Evolutionary conservation across 2,113 vertebrate species (phyloP).

Genomic region (Catagonus wagneri): DNA sequence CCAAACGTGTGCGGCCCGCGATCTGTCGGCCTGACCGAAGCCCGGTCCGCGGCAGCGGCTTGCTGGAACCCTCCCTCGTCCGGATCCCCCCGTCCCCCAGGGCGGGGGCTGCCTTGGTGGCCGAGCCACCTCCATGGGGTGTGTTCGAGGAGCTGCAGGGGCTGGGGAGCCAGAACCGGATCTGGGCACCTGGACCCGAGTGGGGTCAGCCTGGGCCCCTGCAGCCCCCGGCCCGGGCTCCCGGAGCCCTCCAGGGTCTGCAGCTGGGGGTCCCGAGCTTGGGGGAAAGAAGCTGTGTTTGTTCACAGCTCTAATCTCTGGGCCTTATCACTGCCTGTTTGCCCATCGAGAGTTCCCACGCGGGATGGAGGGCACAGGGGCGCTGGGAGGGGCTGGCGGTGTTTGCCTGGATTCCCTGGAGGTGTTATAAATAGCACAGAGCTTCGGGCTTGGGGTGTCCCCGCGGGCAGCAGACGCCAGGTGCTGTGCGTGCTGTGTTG

Average conservation of each 20-base stretch:
- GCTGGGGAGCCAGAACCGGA: background rate
- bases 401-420: background rate
- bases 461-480: slow-evolving; percentile 71
- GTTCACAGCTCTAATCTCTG: slow-evolving; percentile 46
- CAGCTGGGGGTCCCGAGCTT: background rate
- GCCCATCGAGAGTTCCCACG: slow-evolving; percentile 63
- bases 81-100: background rate
- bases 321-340: slow-evolving; percentile 54
- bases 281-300: background rate
- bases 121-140: background rate
- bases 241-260: background rate
- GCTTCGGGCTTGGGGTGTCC: background rate
- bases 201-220: background rate
- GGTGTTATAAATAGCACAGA: background rate
- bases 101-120: background rate
- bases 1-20: accelerated
- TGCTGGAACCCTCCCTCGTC: background rate
- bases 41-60: background rate
- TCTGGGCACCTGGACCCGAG: accelerated
- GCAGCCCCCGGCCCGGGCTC: background rate
- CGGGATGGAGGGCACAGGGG: background rate
- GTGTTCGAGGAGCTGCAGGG: background rate
- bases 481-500: slow-evolving; percentile 76
- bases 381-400: background rate
- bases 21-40: too few species aligned